A percentile compares a stretch with the other conserved stretches of the same genome.
Conservation (phyloP, 1,140 invertebrate genomes). For the Thaumatotibia leucotreta region DNA sequence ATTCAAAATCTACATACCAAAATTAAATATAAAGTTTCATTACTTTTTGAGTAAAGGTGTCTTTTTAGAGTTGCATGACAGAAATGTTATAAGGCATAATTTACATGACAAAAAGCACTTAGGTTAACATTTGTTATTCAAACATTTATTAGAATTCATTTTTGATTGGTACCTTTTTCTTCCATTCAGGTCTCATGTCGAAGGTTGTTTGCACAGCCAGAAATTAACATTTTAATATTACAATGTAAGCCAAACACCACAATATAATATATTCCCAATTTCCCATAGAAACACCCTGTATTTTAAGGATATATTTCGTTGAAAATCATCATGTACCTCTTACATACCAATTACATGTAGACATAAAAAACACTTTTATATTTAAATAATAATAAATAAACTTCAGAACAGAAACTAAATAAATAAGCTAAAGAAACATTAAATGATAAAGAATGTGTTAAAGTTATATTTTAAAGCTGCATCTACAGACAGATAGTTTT, state of each 20-base stretch:
- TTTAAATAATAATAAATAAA: not conserved
- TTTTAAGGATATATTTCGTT: not conserved
- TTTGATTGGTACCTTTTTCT: slow-evolving; percentile 60
- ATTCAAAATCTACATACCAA: not conserved
- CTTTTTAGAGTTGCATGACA: too few relatives aligned
- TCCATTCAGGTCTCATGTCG: slow-evolving; percentile 73
- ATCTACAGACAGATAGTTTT: too few relatives aligned
- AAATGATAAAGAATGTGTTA: too few relatives aligned
- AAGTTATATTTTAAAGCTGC: too few relatives aligned
- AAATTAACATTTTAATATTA: slow-evolving; percentile 41
- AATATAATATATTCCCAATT: not conserved
- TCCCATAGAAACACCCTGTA: not conserved
- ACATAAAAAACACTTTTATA: not conserved
- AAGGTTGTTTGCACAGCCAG: slow-evolving; percentile 67
- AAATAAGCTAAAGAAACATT: not conserved
- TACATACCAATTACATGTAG: not conserved
- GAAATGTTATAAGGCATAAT: not conserved
- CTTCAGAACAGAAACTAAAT: not conserved
- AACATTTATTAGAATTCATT: slow-evolving; percentile 15
- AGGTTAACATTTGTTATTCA: slow-evolving; percentile 16
- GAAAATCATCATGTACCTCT: not conserved
- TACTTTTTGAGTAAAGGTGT: too few relatives aligned
- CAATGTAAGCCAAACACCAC: not conserved
- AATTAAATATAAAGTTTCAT: too few relatives aligned
- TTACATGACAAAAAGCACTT: slow-evolving; percentile 6